Base-by-base conservation (phyloP, 2,797 vertebrate species). In the Danionella dracula region DNA sequence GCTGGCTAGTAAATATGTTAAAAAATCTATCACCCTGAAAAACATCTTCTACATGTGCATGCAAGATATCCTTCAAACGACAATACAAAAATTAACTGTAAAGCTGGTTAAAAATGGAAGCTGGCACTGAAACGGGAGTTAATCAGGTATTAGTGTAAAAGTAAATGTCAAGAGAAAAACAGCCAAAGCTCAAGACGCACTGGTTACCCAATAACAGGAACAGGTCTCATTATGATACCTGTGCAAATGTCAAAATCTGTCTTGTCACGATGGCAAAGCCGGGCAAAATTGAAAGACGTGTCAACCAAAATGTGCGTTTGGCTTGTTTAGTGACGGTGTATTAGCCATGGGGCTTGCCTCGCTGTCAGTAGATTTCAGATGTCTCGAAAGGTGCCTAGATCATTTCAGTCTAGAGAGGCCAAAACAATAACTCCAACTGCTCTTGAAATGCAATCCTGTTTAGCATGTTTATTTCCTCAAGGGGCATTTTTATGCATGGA, bases 241-340 rank as follows among this genome's bases (percentile, higher is more conserved):
- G 77, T 65, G 77, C 78, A 84, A 87, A 88, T 87, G 82, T 87
- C 79, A 85, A 72, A 76, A 71, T 76, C 49, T 72, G 66, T 68
- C 66, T 83, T 75, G 72, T 73, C 72, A 72, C 50, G 75, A 81
- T 71, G 66, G 74, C 78, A 72, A 41, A 23, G 74, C 73, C 60
- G 29, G 31, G 66, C 56, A 8, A 71, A 46, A 69, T 41, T 44
- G 73, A 68, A 29, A 72, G 65, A 72, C 53, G 71, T 72, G 71
- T 72, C 73, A 74, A 59, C 35, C 59, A 48, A 68, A 64, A 79
- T 79, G 61, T 59, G 45, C 51, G 37, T 51, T 42, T 20, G 17
- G 58, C 31, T 71, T 63, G 35, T 70, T 76, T 64, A 49, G 53
- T 50, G 53, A 65, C 55, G 27, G 17, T 59, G 21, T 35, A 16